Percentiles rank a stretch among this genome's conserved stretches.
Evolutionary conservation across 2,888 invertebrate genomes (phyloP).

Genomic region (Gasteruption jaculator): DNA sequence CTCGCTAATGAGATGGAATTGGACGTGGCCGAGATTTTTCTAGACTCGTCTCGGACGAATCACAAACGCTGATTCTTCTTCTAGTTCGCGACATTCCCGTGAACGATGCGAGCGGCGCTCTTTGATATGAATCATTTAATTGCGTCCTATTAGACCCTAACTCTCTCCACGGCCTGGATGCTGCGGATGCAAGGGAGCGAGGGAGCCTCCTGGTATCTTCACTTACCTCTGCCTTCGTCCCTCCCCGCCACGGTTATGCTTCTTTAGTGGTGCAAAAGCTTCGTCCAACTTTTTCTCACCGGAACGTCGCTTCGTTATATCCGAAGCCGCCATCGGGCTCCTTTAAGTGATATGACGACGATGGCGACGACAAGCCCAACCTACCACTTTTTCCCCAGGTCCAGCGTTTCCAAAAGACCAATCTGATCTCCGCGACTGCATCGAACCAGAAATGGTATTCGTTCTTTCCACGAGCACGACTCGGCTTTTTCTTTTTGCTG

Average conservation of each 20-base stretch:
- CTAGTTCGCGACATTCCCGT: constrained; percentile 49
- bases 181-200: too few relatives aligned
- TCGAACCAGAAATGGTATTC: constrained; percentile 18
- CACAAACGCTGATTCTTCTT: too few relatives aligned
- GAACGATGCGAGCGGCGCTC: constrained; percentile 47
- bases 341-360: constrained; percentile 34
- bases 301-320: constrained; percentile 38
- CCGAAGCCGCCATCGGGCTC: constrained; percentile 30
- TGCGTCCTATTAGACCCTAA: constrained; percentile 50
- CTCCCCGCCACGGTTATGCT: constrained; percentile 16
- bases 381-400: constrained; percentile 42
- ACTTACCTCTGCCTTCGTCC: constrained; percentile 3
- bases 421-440: constrained; percentile 7
- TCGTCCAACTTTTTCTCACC: constrained; percentile 50
- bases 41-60: constrained; percentile 39
- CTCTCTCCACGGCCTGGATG: constrained; percentile 27
- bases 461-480: background rate
- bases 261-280: constrained; percentile 27
- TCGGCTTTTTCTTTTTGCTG: background rate
- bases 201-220: constrained; percentile 11
- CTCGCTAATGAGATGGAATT: constrained; percentile 53
- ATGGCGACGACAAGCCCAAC: constrained; percentile 33
- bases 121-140: constrained; percentile 52
- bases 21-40: constrained; percentile 53
- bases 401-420: constrained; percentile 37